Percentiles rank a stretch among this genome's conserved stretches.
These are phyloP conservation scores for Calephelis nemesis DNA, from an alignment of 1,140 invertebrate species.

Conservation along the genomic window DNA sequence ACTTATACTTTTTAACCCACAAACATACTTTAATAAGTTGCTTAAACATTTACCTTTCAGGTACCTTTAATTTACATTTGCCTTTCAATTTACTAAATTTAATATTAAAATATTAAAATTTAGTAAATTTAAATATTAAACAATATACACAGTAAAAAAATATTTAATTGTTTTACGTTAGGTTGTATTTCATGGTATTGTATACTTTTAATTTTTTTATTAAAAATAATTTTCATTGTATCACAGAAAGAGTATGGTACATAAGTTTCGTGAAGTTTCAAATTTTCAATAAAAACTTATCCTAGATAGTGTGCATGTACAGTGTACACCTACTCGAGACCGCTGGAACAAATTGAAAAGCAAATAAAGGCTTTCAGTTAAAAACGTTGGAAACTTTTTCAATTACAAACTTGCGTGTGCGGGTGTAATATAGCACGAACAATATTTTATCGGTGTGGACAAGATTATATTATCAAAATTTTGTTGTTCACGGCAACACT, in stretches of 20 bases:
- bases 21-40: too few relatives aligned
- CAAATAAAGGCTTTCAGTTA: conserved; percentile 72
- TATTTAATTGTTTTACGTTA: too few relatives aligned
- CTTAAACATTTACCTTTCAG: too few relatives aligned
- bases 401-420: conserved; percentile 73
- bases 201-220: too few relatives aligned
- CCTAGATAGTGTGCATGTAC: conserved; percentile 42
- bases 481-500: background rate
- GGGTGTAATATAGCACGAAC: conserved; percentile 41
- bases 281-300: conserved; percentile 58
- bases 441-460: conserved; percentile 8
- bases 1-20: too few relatives aligned
- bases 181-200: too few relatives aligned
- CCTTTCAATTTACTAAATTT: too few relatives aligned
- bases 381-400: conserved; percentile 73
- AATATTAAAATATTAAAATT: too few relatives aligned
- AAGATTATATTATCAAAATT: conserved; percentile 10
- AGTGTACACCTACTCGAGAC: conserved; percentile 41
- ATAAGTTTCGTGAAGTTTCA: conserved; percentile 37
- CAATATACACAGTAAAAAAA: too few relatives aligned
- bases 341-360: conserved; percentile 68
- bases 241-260: conserved; percentile 7
- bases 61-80: too few relatives aligned
- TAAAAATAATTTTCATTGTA: background rate
- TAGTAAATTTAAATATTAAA: too few relatives aligned